Percentiles rank a stretch among this genome's conserved stretches.
phyloP scores from a whole-genome alignment of 2,888 invertebrate genomes.

The Zygogramma bicolorata region DNA sequence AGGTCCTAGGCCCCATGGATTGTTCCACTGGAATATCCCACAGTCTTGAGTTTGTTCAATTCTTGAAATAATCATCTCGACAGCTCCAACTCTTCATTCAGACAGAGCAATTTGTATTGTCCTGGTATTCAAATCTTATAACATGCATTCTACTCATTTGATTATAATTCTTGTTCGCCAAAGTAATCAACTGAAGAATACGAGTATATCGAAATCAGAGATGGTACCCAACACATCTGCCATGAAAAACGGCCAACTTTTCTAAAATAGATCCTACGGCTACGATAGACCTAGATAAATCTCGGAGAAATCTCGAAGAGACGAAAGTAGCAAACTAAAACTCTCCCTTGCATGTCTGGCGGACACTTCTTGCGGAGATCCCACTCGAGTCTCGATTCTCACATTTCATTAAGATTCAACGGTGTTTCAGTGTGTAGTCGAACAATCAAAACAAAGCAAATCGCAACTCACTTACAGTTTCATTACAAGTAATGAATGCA shows the following conservation, averaged over 20 bases:
- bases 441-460: conserved; percentile 7
- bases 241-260: conserved; percentile 1
- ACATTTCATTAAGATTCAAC: conserved; percentile 1
- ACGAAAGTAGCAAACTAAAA: conserved; percentile 40
- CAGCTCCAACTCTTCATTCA: too few relatives aligned
- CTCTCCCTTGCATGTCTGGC: conserved; percentile 3
- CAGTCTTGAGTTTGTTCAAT: too few relatives aligned
- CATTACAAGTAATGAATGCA: background rate
- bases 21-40: too few relatives aligned
- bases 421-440: background rate
- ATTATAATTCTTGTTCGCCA: too few relatives aligned
- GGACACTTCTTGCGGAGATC: background rate
- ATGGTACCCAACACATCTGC: background rate
- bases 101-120: too few relatives aligned
- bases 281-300: conserved; percentile 38
- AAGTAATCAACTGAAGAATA: background rate
- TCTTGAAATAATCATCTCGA: too few relatives aligned
- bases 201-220: background rate
- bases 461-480: conserved; percentile 8
- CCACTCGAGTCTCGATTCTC: background rate
- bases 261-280: conserved; percentile 25
- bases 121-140: too few relatives aligned
- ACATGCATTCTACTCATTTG: too few relatives aligned
- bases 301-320: conserved; percentile 40
- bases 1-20: too few relatives aligned